Evolutionary conservation across 1,140 invertebrate species (phyloP).

Genomic region (Macrostomum lignano): DNA sequence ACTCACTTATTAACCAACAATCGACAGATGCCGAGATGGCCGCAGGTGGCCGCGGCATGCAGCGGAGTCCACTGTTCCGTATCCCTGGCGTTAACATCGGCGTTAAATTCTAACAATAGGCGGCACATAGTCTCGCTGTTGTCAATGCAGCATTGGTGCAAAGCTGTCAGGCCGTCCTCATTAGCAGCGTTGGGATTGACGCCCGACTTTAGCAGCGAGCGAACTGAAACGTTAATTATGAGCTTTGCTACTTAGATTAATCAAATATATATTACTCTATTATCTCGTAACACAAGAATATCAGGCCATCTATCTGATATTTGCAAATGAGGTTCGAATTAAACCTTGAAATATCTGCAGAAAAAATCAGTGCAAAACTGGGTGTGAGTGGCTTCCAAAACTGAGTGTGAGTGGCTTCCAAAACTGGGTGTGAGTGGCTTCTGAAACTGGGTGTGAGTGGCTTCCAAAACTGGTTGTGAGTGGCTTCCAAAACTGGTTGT

Average conservation of each 20-base stretch:
- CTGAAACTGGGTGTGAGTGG: no score
- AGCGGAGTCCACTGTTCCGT: constrained; percentile 94
- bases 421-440: no score
- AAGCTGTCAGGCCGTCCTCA: constrained; percentile 81
- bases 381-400: no score
- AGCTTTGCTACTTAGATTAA: no score
- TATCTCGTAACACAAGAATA: no score
- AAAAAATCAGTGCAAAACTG: not conserved
- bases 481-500: no score
- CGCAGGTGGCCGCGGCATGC: constrained; percentile 89
- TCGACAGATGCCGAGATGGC: constrained; percentile 57
- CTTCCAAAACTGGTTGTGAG: no score
- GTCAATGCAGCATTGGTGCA: constrained; percentile 95
- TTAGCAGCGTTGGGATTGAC: constrained; percentile 87
- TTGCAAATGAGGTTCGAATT: constrained; percentile 5
- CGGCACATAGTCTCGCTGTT: constrained; percentile 89
- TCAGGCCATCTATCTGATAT: no score
- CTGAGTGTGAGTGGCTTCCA: no score
- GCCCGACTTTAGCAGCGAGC: constrained; percentile 47
- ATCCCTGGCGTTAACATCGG: constrained; percentile 86
- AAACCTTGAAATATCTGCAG: not conserved
- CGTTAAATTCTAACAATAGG: constrained; percentile 66
- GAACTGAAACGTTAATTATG: constrained; percentile 46
- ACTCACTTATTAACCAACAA: constrained; percentile 44
- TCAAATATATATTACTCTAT: no score